Evolutionary conservation across 2,113 vertebrate species (phyloP), one percentile per base, ranked within the genome.

Genomic region (Cryptotis parvus): DNA sequence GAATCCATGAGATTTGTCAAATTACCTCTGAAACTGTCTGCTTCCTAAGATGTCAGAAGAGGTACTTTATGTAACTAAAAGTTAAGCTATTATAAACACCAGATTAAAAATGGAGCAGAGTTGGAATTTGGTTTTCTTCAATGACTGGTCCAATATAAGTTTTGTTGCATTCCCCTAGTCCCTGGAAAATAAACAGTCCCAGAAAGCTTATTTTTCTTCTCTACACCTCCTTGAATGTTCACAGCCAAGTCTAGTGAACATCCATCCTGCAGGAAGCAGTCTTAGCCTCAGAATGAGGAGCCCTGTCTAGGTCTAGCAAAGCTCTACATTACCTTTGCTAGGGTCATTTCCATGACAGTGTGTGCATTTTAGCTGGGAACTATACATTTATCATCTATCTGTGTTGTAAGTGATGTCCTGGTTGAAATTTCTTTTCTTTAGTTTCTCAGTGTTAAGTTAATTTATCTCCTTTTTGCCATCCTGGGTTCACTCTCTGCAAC

Each of bases 1-100:
- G 41, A 61, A 91, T 83, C 77, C 80, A n/a, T 72, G 65, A 82
- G 77, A 33, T 90, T 92, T 91, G 85, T 91, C 86, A 89, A 84
- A 89, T 80, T 45, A 65, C 35, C 49, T 88, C 73, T 39, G 49
- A 96, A 82, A 89, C 61, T 58, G 41, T 66, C 84, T 63, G 84
- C 66, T 90, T 95, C 35, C 69, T 68, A 52, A 66, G 49, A 82
- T 33, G 22, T 61, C 90, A 92, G 55, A 26, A 52, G 35, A 76
- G 65, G 43, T 10, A 41, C 12, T 33, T 78, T 45, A 68, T 26
- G 49, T 65, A 63, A 73, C 65, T 81, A 37, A 73, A 93, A 89
- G 69, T n/a, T n/a, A n/a, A n/a, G n/a, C n/a, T n/a, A n/a, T n/a
- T n/a, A n/a, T n/a, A n/a, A n/a, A n/a, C n/a, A n/a, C n/a, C n/a